phyloP scores from a whole-genome alignment of 2,888 invertebrate genomes.

The Zygaena filipendulae region DNA sequence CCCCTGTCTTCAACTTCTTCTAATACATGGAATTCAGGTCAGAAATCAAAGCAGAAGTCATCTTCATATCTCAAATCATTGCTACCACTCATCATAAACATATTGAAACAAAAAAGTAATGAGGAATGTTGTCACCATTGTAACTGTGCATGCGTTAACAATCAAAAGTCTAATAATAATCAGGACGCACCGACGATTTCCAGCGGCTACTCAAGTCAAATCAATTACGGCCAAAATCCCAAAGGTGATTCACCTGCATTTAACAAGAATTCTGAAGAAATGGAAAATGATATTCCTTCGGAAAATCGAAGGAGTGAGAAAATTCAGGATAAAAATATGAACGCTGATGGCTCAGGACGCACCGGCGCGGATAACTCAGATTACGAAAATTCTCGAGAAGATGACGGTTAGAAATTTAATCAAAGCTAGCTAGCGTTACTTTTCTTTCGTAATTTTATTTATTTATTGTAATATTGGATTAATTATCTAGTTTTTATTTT shows the following conservation, averaged over 20 bases:
- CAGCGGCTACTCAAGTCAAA: conserved; percentile 30
- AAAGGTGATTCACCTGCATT: conserved; percentile 15
- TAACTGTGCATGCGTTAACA: conserved; percentile 18
- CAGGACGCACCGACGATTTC: conserved; percentile 20
- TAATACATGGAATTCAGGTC: too few relatives aligned
- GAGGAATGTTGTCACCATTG: conserved; percentile 23
- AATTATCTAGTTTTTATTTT: too few relatives aligned
- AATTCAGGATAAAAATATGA: conserved; percentile 12
- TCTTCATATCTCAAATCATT: conserved; percentile 35
- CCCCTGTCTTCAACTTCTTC: too few relatives aligned
- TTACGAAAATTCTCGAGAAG: conserved; percentile 14
- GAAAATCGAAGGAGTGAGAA: conserved; percentile 14
- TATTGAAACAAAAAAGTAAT: conserved; percentile 36
- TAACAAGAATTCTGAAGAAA: conserved; percentile 15
- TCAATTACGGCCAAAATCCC: conserved; percentile 22
- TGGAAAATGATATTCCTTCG: conserved; percentile 11
- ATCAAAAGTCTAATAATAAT: conserved; percentile 14
- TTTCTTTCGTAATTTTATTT: too few relatives aligned
- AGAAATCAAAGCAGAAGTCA: conserved; percentile 18
- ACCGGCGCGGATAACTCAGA: conserved; percentile 24
- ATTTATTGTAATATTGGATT: too few relatives aligned
- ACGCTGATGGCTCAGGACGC: conserved; percentile 22
- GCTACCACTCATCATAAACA: conserved; percentile 41
- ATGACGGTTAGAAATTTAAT: too few relatives aligned
- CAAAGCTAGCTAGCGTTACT: too few relatives aligned